These are phyloP conservation scores for Microcebus griseorufus DNA, from an alignment of 2,113 vertebrate species.

Conservation along the genomic window DNA sequence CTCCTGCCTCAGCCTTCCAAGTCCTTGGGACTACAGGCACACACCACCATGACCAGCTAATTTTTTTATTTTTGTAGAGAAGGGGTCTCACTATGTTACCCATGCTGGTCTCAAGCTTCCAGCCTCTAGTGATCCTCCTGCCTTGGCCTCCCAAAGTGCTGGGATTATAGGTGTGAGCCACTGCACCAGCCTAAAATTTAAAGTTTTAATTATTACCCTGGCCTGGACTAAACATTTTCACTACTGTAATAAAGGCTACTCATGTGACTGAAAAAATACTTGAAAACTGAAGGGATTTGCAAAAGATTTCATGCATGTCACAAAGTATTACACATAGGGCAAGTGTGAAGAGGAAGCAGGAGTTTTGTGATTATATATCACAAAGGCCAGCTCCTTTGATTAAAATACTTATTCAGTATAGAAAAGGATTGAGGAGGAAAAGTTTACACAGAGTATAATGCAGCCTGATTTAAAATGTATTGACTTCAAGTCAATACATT, in stretches of 20 bases:
- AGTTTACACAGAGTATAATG: background rate
- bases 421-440: background rate
- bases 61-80: too few species aligned
- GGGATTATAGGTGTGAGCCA: too few species aligned
- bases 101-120: too few species aligned
- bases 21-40: too few species aligned
- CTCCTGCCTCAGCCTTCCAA: too few species aligned
- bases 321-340: background rate
- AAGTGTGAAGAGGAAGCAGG: background rate
- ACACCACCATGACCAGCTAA: too few species aligned
- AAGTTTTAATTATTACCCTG: background rate
- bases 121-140: too few species aligned
- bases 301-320: background rate
- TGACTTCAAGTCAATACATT: background rate
- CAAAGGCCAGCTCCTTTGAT: background rate
- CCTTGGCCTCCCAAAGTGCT: too few species aligned
- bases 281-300: background rate
- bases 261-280: background rate
- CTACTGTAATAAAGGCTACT: background rate
- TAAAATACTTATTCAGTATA: slow-evolving; percentile 17
- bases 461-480: slow-evolving; percentile 1
- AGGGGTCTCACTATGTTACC: too few species aligned
- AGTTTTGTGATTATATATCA: background rate
- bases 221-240: background rate
- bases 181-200: background rate